Base-by-base conservation (phyloP, 30 jellyfish, hydroid and myxozoan genomes). In the Rhopilema esculentum region DNA sequence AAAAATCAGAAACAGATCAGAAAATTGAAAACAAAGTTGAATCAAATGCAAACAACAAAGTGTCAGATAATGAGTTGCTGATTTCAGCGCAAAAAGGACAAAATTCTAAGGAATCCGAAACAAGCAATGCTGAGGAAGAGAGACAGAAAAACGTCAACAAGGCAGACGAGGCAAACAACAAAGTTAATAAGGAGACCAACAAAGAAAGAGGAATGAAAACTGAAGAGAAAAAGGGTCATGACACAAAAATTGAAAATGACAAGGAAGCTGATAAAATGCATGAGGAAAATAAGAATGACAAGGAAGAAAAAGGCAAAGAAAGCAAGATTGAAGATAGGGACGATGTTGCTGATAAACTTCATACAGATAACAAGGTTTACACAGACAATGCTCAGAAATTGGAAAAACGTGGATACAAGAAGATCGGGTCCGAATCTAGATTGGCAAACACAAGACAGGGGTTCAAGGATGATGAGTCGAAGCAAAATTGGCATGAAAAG, bases 221-320 rank as follows among this genome's bases (percentile, higher is more conserved):
- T 64, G 6, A 2, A 66, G 27, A 70, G 65, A 28, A 70, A 1
- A 28, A 15, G 24, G 17, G 72, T 18, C 79, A 70, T 8, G 71
- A 63, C 23, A 49, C n/a, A n/a, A n/a, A n/a, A n/a, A n/a, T n/a
- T n/a, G n/a, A 68, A 40, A 49, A 70, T 4, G 24, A 19, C 40
- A 70, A 62, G 77, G 23, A 9, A 4, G 52, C 22, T 69, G 52
- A 31, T 8, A 75, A n/a, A 33, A 48, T 16, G 27, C 50, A 26
- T 8, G 74, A 75, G 31, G 66, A 28, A 9, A 49, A 75, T 19
- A 29, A 19, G 21, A 21, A 75, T 25, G 74, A 75, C 49, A 75
- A 63, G 8, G 61, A 20, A 24, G 62, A 79, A 27, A 51, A 57
- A 12, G 22, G 26, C 29, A 62, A 18, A 51, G 49, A 61, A 23